These are phyloP conservation scores for Andrena hattorfiana DNA, from an alignment of 2,888 invertebrate genomes.

Conservation along the genomic window DNA sequence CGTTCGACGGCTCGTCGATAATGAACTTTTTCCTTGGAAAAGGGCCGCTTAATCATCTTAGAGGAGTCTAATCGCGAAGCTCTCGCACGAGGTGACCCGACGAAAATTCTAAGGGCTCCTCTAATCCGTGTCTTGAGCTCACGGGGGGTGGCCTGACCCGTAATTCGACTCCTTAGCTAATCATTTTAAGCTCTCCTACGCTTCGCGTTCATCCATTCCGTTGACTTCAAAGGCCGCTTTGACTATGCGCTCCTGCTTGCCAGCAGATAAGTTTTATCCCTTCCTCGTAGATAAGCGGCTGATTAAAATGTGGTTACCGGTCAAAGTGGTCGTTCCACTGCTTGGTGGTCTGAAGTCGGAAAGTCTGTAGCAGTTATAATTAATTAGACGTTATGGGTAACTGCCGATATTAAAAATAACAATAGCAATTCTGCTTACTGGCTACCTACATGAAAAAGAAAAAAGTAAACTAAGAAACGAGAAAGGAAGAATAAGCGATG, in stretches of 20 bases:
- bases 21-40: conserved; percentile 52
- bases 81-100: conserved; percentile 23
- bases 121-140: conserved; percentile 55
- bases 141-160: conserved; percentile 23
- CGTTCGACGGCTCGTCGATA: conserved; percentile 65
- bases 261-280: conserved; percentile 38
- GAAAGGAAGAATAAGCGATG: background rate
- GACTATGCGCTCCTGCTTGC: conserved; percentile 1
- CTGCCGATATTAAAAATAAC: background rate
- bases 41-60: conserved; percentile 64
- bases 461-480: no score
- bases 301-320: conserved; percentile 31
- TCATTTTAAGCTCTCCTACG: conserved; percentile 48
- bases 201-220: conserved; percentile 9
- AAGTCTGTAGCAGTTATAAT: background rate
- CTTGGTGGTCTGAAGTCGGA: background rate
- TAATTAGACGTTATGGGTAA: background rate
- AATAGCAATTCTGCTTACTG: no score
- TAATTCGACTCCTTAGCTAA: conserved; percentile 61
- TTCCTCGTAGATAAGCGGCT: background rate
- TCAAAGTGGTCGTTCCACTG: conserved; percentile 23
- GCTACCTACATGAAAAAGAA: no score
- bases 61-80: conserved; percentile 19
- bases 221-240: conserved; percentile 52
- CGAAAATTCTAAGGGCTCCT: conserved; percentile 67